These are phyloP conservation scores for Halichoerus grypus DNA, from an alignment of 2,113 vertebrate genomes.

Conservation along the genomic window DNA sequence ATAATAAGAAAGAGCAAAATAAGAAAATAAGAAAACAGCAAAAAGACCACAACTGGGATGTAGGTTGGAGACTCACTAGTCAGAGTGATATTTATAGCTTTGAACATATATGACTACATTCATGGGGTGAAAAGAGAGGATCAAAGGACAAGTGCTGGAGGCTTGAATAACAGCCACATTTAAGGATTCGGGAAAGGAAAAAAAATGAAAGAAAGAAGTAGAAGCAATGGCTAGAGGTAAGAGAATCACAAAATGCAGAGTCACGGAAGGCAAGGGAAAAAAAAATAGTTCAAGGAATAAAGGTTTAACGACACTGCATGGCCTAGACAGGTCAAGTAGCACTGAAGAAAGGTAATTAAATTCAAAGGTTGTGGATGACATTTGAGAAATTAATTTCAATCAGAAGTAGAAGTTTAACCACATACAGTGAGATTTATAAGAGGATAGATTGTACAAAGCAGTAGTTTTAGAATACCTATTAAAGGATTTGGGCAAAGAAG, in stretches of 20 bases:
- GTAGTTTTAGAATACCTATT: neutral
- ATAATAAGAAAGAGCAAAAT: neutral
- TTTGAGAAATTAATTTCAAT: conserved; percentile 3
- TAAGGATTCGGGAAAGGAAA: neutral
- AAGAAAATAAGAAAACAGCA: neutral
- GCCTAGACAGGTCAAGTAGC: neutral
- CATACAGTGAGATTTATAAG: neutral
- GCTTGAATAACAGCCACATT: neutral
- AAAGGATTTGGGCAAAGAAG: neutral
- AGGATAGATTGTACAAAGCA: neutral
- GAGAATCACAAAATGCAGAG: neutral
- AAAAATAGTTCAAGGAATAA: neutral
- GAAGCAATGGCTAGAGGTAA: neutral
- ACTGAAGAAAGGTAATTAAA: neutral
- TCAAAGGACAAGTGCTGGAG: neutral
- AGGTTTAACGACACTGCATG: neutral
- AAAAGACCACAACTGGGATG: neutral
- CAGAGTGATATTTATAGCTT: neutral
- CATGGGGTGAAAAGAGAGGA: neutral
- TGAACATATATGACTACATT: neutral
- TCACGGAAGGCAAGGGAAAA: neutral
- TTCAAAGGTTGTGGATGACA: neutral
- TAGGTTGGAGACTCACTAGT: neutral
- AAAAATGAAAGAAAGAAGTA: neutral
- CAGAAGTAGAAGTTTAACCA: neutral